phyloP scores from a whole-genome alignment of 1,140 invertebrate genomes.

The Euborellia annulipes region DNA sequence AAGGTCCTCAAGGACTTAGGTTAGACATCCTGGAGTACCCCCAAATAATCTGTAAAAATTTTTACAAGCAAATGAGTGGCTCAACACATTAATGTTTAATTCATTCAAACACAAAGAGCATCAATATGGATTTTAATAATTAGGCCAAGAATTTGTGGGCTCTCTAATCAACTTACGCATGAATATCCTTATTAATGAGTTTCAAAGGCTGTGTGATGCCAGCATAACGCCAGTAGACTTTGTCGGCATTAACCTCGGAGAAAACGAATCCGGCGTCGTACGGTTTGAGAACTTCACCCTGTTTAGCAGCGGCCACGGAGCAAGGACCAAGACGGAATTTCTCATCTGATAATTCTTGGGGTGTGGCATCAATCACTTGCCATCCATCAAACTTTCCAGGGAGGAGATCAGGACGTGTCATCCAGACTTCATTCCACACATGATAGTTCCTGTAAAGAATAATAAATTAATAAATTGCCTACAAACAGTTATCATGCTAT shows the following conservation, averaged over 20 bases:
- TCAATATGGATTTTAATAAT: no score
- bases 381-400: constrained; percentile 58
- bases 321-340: constrained; percentile 72
- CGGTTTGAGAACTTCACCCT: constrained; percentile 60
- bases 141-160: no score
- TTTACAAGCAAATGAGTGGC: no score
- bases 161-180: constrained; percentile 36
- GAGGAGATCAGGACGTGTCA: constrained; percentile 67
- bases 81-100: background rate
- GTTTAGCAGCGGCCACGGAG: constrained; percentile 59
- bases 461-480: no score
- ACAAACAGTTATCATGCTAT: background rate
- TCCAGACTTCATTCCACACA: constrained; percentile 94
- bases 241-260: constrained; percentile 79
- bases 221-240: constrained; percentile 68
- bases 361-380: constrained; percentile 87
- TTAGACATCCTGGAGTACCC: no score
- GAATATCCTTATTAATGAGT: constrained; percentile 54
- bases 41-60: no score
- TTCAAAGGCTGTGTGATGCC: constrained; percentile 68
- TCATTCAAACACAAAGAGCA: constrained; percentile 1
- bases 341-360: constrained; percentile 69
- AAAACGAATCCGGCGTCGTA: constrained; percentile 76
- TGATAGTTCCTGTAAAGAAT: constrained; percentile 68
- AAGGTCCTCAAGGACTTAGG: no score